Conservation (phyloP, 1,140 invertebrate genomes). For the Polypedilum pembai region DNA sequence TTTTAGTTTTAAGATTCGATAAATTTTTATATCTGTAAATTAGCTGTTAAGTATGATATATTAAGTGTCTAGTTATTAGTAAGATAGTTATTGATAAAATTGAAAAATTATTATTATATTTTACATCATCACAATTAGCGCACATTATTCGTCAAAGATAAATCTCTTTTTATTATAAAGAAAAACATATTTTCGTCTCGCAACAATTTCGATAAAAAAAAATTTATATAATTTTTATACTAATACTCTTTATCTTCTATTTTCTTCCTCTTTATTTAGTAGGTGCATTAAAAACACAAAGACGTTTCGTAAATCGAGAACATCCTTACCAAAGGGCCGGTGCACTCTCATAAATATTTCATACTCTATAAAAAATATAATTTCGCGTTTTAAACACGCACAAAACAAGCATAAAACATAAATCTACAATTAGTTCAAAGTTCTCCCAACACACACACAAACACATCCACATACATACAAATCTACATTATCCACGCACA, state of each 20-base stretch:
- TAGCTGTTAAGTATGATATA: no score
- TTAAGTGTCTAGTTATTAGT: no score
- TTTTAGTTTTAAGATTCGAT: no score
- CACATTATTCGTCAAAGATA: neutral
- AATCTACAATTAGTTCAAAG: neutral
- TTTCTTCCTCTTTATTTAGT: constrained; percentile 38
- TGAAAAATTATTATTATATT: neutral
- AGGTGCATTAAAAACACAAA: constrained; percentile 51
- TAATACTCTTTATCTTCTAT: neutral
- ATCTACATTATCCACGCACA: neutral
- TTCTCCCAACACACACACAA: neutral
- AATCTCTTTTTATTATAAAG: neutral
- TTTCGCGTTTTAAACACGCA: neutral
- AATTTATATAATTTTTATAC: constrained; percentile 25
- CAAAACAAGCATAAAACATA: constrained; percentile 25
- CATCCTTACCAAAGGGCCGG: constrained; percentile 89
- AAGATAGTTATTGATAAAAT: neutral
- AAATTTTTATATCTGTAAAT: no score
- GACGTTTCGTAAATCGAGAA: constrained; percentile 71
- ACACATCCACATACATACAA: neutral
- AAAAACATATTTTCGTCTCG: neutral
- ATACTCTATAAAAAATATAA: neutral
- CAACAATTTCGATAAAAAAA: neutral
- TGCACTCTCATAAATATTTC: constrained; percentile 57
- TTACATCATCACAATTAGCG: no score